phyloP scores from a whole-genome alignment of 2,888 invertebrate species.

The Thecocarcelia acutangulata region DNA sequence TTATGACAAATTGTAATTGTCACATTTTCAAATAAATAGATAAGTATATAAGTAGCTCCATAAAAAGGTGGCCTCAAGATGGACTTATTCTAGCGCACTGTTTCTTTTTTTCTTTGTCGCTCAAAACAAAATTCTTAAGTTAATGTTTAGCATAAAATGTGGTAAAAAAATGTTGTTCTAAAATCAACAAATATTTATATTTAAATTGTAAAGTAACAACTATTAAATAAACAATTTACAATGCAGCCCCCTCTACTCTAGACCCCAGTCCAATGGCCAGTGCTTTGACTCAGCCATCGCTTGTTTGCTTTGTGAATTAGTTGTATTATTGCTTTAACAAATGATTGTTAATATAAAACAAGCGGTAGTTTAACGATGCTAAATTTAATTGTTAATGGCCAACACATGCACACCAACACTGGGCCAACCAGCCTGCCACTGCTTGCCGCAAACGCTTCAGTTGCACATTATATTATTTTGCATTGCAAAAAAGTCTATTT shows the following conservation, averaged over 20 bases:
- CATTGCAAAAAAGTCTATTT: conserved; percentile 21
- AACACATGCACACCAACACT: conserved; percentile 45
- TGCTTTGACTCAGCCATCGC: background rate
- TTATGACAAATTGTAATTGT: conserved; percentile 67
- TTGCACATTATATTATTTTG: conserved; percentile 20
- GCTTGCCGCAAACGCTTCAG: background rate
- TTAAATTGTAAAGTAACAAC: background rate
- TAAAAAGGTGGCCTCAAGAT: too few relatives aligned
- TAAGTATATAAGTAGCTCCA: background rate
- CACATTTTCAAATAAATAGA: conserved; percentile 66
- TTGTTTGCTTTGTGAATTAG: conserved; percentile 10
- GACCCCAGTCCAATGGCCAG: background rate
- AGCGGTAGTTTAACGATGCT: conserved; percentile 62
- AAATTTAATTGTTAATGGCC: conserved; percentile 65
- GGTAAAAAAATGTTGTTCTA: too few relatives aligned
- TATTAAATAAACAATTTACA: conserved; percentile 32
- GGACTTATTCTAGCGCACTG: too few relatives aligned
- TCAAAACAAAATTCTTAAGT: too few relatives aligned
- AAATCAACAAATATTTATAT: too few relatives aligned
- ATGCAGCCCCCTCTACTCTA: background rate
- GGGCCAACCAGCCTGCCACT: background rate
- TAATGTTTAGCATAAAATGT: too few relatives aligned
- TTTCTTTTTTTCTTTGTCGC: too few relatives aligned
- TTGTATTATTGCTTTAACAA: conserved; percentile 52
- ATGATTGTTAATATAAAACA: conserved; percentile 63